These are phyloP conservation scores for Epizoanthus ramosus DNA, from an alignment of 92 coral and sea anemone genomes.

Conservation along the genomic window DNA sequence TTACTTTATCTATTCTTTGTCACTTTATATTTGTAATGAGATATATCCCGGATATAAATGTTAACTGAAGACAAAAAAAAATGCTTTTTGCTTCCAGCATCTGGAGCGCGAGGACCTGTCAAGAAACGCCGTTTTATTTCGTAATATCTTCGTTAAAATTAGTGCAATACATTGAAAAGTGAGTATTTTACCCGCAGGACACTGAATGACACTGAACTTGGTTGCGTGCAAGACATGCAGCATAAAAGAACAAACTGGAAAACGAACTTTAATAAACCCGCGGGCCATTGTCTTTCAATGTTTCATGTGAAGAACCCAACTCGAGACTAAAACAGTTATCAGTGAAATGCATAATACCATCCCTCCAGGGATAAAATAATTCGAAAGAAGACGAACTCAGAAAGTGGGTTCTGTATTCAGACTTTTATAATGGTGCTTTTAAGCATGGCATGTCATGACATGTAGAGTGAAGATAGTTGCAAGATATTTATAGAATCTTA, in stretches of 20 bases:
- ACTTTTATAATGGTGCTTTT: neutral
- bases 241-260: no score
- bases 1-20: no score
- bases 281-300: slow-evolving; percentile 4
- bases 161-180: no score
- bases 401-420: neutral
- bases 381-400: neutral
- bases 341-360: neutral
- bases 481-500: no score
- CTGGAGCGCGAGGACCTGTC: no score
- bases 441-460: neutral
- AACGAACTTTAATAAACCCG: neutral
- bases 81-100: no score
- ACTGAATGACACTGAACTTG: slow-evolving; percentile 17
- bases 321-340: neutral
- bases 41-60: no score
- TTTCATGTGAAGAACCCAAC: neutral
- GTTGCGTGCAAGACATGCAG: neutral
- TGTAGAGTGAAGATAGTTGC: no score
- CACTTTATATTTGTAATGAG: no score
- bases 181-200: neutral
- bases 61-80: no score
- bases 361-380: neutral
- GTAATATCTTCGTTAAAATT: no score
- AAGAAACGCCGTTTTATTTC: no score